Evolutionary conservation across 2,888 invertebrate genomes (phyloP), one percentile per base, ranked within the genome.

Genomic region (Melinopterus prodromus): DNA sequence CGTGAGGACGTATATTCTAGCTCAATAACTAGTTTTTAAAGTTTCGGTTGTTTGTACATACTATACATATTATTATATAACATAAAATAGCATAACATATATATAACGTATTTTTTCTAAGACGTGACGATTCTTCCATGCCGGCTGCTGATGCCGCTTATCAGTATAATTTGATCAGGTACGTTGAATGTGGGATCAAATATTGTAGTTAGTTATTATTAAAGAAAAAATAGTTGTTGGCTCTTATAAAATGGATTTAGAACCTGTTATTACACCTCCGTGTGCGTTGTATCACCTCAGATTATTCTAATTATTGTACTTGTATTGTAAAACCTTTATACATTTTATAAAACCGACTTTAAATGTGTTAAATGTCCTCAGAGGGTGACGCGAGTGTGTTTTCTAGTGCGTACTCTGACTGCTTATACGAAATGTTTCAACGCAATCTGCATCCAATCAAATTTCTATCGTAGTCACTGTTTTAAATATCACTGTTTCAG

Each of bases 151-250:
- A 75, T 77, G 83, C 84, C 83, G 80, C 81, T 85, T 86, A 86
- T 86, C 86, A 87, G 85, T 87, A 87, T 87, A 86, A 86, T 86
- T 86, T 87, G 86, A 87, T 88, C 88, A 88, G 89, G 88, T 88
- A 88, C 86, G 88, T 88, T 88, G 89, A 89, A 88, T 86, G 87
- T 85, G 89, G 89, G 89, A 89, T 88, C 89, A 89, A 88, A 88
- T 88, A 87, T 81, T 86, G 88, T 88, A 88, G 88, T 84, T 87
- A 87, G 85, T 69, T 26, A 79, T 16, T 71, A 71, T 71, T 71
- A 71, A 36, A 74, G n/a, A 74, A 74, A 36, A 80, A 79, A 80
- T 80, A 82, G 79, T 71, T 79, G 81, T 81, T 80, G 81, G 80
- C 78, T 77, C 76, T 79, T 81, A 77, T 26, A 78, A 71, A 79